Evolutionary conservation across 2,888 invertebrate genomes (phyloP).

Genomic region (Drosophila borborema): DNA sequence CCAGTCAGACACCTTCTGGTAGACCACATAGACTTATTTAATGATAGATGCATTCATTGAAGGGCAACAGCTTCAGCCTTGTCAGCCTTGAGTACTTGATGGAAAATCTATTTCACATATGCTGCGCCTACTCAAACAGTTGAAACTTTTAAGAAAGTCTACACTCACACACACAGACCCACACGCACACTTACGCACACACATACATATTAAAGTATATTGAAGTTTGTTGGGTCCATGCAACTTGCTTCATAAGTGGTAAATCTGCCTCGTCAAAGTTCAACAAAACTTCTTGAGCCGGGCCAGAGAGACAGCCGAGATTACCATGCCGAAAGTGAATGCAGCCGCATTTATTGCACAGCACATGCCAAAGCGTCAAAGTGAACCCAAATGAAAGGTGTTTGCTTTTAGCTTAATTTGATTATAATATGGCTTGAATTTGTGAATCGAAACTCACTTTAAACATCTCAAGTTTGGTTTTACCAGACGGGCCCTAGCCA

Average conservation of each 20-base stretch:
- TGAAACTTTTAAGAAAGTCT: conserved; percentile 36
- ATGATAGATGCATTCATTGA: not conserved
- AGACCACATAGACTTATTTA: conserved; percentile 1
- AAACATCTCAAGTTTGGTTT: not conserved
- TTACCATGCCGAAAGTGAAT: conserved; percentile 5
- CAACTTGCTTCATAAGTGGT: conserved; percentile 32
- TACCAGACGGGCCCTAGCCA: not conserved
- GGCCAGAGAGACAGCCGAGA: conserved; percentile 6
- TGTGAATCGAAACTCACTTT: not conserved
- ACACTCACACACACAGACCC: not conserved
- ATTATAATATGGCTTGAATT: conserved; percentile 9
- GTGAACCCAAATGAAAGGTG: conserved; percentile 2
- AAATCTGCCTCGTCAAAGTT: conserved; percentile 38
- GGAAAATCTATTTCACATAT: not conserved
- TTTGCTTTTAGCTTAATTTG: conserved; percentile 7
- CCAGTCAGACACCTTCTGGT: not conserved
- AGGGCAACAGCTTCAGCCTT: not conserved
- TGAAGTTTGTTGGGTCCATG: conserved; percentile 22
- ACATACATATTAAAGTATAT: conserved; percentile 11
- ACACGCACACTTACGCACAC: not conserved
- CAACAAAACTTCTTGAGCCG: conserved; percentile 32
- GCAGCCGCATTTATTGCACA: conserved; percentile 31
- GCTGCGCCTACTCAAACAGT: conserved; percentile 22
- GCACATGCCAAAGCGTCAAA: conserved; percentile 26
- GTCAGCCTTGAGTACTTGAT: conserved; percentile 1